Conservation (phyloP, 2,888 invertebrate genomes). For the Xanthia togata region DNA sequence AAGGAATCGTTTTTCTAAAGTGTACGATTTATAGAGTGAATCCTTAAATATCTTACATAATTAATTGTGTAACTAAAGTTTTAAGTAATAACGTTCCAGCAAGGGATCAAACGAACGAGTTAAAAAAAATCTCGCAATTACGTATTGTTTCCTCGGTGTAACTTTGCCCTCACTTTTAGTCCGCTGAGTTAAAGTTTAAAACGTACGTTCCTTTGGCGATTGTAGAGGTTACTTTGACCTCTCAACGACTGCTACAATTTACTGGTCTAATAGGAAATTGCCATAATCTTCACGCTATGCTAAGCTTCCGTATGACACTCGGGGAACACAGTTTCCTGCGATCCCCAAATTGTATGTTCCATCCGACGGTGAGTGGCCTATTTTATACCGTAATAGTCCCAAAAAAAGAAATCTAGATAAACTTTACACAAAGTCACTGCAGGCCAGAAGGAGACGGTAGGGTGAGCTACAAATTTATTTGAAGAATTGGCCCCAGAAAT, state of each 20-base stretch:
- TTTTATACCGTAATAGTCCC: not conserved
- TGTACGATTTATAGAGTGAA: no score
- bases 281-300: constrained; percentile 19
- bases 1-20: no score
- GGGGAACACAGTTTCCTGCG: constrained; percentile 16
- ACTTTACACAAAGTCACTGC: not conserved
- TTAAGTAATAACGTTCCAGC: no score
- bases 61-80: no score
- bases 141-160: not conserved
- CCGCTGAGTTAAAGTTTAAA: not conserved
- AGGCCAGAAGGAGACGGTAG: not conserved
- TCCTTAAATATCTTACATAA: no score
- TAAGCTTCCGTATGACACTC: not conserved
- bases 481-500: no score
- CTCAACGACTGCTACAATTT: constrained; percentile 16
- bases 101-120: no score
- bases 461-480: not conserved
- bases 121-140: no score
- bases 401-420: not conserved
- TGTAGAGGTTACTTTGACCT: not conserved
- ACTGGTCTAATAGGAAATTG: constrained; percentile 30
- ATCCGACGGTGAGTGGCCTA: not conserved
- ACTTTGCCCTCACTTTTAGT: not conserved
- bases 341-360: constrained; percentile 12
- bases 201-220: no score